phyloP scores from a whole-genome alignment of 2,888 invertebrate species.

The Caenorhabditis drosophilae region DNA sequence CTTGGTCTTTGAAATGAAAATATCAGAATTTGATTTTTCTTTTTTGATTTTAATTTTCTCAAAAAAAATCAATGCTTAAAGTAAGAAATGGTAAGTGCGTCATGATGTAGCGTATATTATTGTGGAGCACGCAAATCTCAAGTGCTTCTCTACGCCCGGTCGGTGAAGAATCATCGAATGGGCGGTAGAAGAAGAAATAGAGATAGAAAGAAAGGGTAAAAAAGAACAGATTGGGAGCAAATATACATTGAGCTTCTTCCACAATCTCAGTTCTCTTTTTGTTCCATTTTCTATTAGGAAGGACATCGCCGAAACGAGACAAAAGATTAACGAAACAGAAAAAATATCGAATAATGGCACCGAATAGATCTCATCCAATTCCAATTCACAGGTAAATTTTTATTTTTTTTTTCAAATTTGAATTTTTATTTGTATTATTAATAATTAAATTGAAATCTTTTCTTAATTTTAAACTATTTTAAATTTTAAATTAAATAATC shows the following conservation, averaged over 20 bases:
- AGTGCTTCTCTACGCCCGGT: conserved; percentile 26
- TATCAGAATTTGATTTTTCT: too few species aligned
- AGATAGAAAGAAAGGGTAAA: not conserved
- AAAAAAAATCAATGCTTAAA: too few species aligned
- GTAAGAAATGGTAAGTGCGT: conserved; percentile 23
- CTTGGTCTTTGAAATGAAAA: too few species aligned
- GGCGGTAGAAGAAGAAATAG: conserved; percentile 2
- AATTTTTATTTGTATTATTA: conserved; percentile 2
- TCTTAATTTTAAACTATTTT: not conserved
- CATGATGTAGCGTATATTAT: conserved; percentile 40
- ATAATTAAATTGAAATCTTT: not conserved
- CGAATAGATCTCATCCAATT: conserved; percentile 46
- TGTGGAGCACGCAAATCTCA: conserved; percentile 20
- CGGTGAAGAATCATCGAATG: conserved; percentile 12
- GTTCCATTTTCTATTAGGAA: conserved; percentile 6
- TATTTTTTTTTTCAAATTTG: not conserved
- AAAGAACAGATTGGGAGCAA: not conserved
- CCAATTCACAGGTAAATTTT: conserved; percentile 49
- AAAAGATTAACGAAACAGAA: not conserved
- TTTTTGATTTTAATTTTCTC: too few species aligned
- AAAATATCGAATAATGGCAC: conserved; percentile 19
- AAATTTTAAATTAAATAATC: not conserved
- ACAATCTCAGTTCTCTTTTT: not conserved
- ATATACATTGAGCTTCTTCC: not conserved
- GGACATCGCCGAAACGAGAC: too few species aligned